Evolutionary conservation across 2,888 invertebrate genomes (phyloP).

Genomic region (Polymixis flavicincta): DNA sequence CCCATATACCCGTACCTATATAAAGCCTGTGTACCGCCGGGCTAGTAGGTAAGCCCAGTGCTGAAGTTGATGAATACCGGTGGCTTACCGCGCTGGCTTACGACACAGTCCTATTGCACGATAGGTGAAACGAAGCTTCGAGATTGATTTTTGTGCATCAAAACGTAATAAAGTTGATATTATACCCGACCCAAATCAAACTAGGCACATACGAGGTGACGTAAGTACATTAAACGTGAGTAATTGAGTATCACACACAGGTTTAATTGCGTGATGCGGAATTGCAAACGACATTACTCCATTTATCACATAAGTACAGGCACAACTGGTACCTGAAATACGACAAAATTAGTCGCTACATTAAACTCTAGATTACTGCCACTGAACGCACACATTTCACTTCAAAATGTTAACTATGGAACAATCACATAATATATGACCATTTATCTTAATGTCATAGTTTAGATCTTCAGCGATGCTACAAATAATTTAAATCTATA

Average conservation of each 20-base stretch:
- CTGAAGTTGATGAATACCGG: conserved; percentile 9
- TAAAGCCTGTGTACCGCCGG: background rate
- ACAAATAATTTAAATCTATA: too few species aligned
- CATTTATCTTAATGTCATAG: background rate
- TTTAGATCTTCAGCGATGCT: background rate
- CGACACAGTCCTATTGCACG: background rate
- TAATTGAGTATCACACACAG: conserved; percentile 42
- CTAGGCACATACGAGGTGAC: background rate
- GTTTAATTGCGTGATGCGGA: conserved; percentile 34
- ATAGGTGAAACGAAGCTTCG: background rate
- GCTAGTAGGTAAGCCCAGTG: conserved; percentile 7
- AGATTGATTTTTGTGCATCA: background rate
- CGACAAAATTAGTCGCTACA: conserved; percentile 24
- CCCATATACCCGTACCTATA: background rate
- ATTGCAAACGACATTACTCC: conserved; percentile 31
- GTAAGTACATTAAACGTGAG: conserved; percentile 20
- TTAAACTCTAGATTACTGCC: conserved; percentile 4
- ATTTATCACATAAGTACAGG: conserved; percentile 20
- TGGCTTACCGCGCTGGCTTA: conserved; percentile 21
- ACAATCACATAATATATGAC: background rate
- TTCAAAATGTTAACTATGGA: background rate
- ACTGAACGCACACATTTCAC: background rate
- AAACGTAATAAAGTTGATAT: background rate
- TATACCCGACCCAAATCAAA: conserved; percentile 10
- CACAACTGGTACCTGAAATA: conserved; percentile 4